phyloP scores from a whole-genome alignment of 2,113 vertebrate species.

The Malurus cyaneus region DNA sequence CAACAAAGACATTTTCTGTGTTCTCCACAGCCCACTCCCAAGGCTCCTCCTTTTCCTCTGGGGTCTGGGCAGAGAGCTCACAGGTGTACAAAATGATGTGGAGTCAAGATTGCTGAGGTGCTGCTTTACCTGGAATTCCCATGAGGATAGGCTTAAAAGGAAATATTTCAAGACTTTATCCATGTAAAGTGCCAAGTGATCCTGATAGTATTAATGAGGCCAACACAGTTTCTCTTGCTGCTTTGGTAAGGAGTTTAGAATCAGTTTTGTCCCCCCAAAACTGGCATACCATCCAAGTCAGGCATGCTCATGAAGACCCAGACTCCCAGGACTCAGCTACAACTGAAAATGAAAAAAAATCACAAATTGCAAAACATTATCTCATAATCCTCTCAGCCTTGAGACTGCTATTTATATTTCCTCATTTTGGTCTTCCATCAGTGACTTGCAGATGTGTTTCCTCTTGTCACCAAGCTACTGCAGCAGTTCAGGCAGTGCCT shows the following conservation, averaged over 20 bases:
- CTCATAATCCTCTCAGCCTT: not conserved
- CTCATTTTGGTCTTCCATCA: not conserved
- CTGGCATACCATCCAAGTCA: not conserved
- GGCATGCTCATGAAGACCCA: not conserved
- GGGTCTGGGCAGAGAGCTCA: not conserved
- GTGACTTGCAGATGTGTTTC: not conserved
- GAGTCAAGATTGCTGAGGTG: not conserved
- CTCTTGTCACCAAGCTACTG: not conserved
- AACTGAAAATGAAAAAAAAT: not conserved
- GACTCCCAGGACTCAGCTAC: not conserved
- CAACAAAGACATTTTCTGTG: not conserved
- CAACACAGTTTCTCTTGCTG: not conserved
- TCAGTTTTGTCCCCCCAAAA: not conserved
- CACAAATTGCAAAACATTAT: not conserved
- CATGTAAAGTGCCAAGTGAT: not conserved
- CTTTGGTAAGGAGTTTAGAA: not conserved
- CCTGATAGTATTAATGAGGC: not conserved
- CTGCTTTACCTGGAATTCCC: not conserved
- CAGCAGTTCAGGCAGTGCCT: too few species aligned
- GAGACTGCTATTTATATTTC: not conserved
- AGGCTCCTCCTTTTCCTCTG: not conserved
- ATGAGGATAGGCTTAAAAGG: not conserved
- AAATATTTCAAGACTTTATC: not conserved
- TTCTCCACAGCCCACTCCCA: not conserved
- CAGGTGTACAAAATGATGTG: not conserved